Percentiles rank a stretch among this genome's conserved stretches.
Conservation (phyloP, 2,797 vertebrate species). For the Numenius phaeopus region DNA sequence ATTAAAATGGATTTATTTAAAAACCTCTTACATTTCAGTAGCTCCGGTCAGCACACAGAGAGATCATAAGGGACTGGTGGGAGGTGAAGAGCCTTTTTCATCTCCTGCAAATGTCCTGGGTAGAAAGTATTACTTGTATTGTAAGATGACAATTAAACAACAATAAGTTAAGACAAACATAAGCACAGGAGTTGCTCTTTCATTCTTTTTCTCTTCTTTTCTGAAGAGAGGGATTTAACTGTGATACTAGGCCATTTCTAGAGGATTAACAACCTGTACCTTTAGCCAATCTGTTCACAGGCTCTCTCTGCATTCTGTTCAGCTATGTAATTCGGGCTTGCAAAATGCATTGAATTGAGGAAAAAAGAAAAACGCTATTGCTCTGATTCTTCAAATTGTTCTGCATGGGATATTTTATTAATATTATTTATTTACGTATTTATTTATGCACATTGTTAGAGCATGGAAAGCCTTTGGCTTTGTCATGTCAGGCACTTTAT, state of each 20-base stretch:
- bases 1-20: constrained; percentile 56
- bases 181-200: not conserved
- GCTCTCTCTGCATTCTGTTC: not conserved
- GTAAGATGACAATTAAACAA: constrained; percentile 1
- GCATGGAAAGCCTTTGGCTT: not conserved
- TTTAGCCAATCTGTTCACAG: not conserved
- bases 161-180: not conserved
- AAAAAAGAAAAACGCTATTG: not conserved
- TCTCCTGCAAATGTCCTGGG: not conserved
- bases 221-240: not conserved
- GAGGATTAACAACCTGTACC: not conserved
- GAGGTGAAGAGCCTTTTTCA: not conserved
- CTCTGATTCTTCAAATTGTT: not conserved
- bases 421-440: not conserved
- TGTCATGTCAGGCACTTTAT: not conserved
- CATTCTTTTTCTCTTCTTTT: not conserved
- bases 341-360: not conserved
- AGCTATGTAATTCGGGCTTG: not conserved
- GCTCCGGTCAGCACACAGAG: not conserved
- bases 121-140: not conserved
- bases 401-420: not conserved
- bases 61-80: not conserved
- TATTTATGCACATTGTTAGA: not conserved
- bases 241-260: not conserved
- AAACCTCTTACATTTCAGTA: constrained; percentile 26